Percentiles rank a stretch among this genome's conserved stretches.
These are phyloP conservation scores for Cryptoprocta ferox DNA, from an alignment of 2,797 vertebrate genomes.

Conservation along the genomic window DNA sequence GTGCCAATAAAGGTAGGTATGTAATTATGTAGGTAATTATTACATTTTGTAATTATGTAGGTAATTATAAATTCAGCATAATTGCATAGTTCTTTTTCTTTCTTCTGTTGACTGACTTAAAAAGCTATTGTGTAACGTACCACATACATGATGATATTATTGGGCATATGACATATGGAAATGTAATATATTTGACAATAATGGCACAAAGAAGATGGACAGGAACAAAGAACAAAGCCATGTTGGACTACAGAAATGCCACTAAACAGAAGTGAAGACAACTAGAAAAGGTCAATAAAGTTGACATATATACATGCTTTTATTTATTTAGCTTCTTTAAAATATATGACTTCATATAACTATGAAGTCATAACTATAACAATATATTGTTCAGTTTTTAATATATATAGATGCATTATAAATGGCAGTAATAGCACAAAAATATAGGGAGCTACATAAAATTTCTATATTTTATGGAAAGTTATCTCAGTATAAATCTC, in stretches of 20 bases:
- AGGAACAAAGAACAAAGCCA: not conserved
- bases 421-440: not conserved
- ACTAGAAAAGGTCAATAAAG: not conserved
- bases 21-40: not conserved
- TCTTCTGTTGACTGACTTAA: not conserved
- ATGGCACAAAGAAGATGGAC: not conserved
- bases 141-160: not conserved
- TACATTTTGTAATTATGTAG: too few relatives aligned
- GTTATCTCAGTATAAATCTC: not conserved
- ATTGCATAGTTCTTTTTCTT: not conserved
- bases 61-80: not conserved
- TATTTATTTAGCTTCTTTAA: not conserved
- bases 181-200: not conserved
- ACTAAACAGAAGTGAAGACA: not conserved
- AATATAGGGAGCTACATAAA: not conserved
- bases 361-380: not conserved
- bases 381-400: not conserved
- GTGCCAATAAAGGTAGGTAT: not conserved
- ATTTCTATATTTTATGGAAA: not conserved
- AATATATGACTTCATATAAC: not conserved
- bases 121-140: not conserved
- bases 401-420: not conserved
- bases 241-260: not conserved
- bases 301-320: not conserved
- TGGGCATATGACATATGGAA: not conserved